phyloP scores from a whole-genome alignment of 2,888 invertebrate species.

The Pristionchus arcanus region DNA sequence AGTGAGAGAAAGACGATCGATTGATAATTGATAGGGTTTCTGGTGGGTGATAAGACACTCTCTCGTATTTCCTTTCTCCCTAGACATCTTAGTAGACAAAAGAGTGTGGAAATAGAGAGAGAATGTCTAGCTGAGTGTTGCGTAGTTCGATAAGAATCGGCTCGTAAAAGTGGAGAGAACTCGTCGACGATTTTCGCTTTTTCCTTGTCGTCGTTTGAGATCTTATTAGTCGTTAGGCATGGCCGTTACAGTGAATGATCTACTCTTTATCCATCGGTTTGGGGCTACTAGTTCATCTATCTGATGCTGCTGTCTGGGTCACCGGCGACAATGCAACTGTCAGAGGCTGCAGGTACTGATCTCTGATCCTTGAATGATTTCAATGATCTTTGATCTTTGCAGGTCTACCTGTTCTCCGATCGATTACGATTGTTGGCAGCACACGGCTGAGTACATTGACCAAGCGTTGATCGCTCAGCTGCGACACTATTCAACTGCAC shows the following conservation, averaged over 20 bases:
- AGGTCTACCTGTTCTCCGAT: constrained; percentile 4
- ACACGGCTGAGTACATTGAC: constrained; percentile 30
- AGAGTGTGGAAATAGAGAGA: background rate
- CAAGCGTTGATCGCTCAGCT: constrained; percentile 68
- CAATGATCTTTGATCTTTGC: background rate
- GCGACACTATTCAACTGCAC: constrained; percentile 72
- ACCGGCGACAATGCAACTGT: constrained; percentile 53
- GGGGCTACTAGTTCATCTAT: background rate
- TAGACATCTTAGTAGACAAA: background rate
- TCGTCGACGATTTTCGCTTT: constrained; percentile 21
- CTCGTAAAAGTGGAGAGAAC: constrained; percentile 27
- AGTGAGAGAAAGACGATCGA: background rate
- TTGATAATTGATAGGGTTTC: constrained; percentile 38
- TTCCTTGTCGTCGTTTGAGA: background rate
- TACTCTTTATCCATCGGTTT: background rate
- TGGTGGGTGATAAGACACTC: background rate
- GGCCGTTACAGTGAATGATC: background rate
- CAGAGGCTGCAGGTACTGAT: constrained; percentile 12
- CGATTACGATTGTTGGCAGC: constrained; percentile 42
- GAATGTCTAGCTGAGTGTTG: background rate
- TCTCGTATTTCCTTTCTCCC: background rate
- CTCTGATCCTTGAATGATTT: background rate
- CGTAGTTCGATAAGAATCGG: constrained; percentile 14
- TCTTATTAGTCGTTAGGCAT: constrained; percentile 15
- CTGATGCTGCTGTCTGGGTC: background rate